phyloP scores from a whole-genome alignment of 2,888 invertebrate species.

The Ophion ellenae region DNA sequence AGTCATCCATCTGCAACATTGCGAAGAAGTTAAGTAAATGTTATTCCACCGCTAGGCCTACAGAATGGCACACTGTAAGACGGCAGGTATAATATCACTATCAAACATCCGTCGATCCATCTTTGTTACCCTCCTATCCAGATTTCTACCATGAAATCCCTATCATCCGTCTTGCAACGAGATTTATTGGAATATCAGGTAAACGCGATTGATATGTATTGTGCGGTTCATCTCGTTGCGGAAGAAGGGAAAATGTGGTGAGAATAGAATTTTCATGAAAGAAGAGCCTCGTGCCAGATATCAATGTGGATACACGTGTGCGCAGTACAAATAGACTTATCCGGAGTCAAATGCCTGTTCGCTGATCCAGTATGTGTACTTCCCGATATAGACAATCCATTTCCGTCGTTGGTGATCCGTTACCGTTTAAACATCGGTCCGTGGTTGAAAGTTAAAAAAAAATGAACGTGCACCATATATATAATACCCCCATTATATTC shows the following conservation, averaged over 20 bases:
- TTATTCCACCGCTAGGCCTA: too few species aligned
- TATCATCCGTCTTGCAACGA: too few species aligned
- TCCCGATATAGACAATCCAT: too few species aligned
- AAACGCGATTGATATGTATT: not conserved
- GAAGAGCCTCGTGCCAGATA: not conserved
- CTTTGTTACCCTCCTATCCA: too few species aligned
- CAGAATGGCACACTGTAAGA: too few species aligned
- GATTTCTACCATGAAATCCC: too few species aligned
- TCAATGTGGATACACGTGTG: not conserved
- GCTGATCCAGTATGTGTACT: not conserved
- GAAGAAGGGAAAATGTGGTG: not conserved
- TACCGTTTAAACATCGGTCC: not conserved
- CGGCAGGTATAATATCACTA: too few species aligned
- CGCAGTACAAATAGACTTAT: not conserved
- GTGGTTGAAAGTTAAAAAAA: not conserved
- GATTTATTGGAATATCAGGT: too few species aligned
- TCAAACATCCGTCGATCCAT: too few species aligned
- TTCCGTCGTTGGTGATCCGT: not conserved
- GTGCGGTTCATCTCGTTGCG: not conserved
- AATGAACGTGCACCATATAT: conserved; percentile 8
- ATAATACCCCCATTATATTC: conserved; percentile 37
- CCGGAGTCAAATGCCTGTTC: not conserved
- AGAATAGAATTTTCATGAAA: not conserved
- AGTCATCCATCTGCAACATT: too few species aligned
- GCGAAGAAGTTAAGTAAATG: too few species aligned